Evolutionary conservation across 2,113 vertebrate genomes (phyloP), one percentile per base, ranked within the genome.

Genomic region (Ictalurus punctatus): DNA sequence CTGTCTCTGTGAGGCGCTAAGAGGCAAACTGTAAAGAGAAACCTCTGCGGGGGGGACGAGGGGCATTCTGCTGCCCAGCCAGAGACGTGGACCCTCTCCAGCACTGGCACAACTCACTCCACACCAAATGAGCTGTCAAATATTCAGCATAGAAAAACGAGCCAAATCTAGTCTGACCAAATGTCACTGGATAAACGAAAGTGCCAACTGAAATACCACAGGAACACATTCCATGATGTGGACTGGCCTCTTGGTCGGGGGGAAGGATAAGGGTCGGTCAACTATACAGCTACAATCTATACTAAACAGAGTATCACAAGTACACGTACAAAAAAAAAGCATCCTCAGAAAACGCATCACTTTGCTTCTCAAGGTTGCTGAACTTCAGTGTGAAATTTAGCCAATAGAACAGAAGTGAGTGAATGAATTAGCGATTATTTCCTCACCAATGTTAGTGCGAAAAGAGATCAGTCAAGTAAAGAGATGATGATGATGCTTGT

Each of bases 51-150:
- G 76, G 52, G 48, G 71, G 37, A 3, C 6, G 25, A 13, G 81
- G 56, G 34, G 37, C 19, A 69, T 71, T 56, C 52, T 40, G 76
- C 76, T 81, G 9, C 83, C 90, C 34, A 30, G 81, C 16, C 58
- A 37, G 86, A 44, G 82, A 84, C 12, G 14, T 81, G 65, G 90
- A 86, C 74, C 14, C 48, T 52, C 67, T 91, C 83, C 83, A 85
- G 65, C 88, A 40, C 69, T 91, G 86, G 86, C 85, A 89, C 82
- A 84, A 82, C 44, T 89, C 80, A 21, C 10, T 69, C 67, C 59
- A 56, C 58, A 85, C 76, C 86, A 89, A 82, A 90, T 78, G 81
- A 86, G 34, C 58, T 63, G 86, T 90, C 80, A 88, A 86, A 86
- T 23, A 56, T 91, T 56, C 86, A 89, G 48, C 52, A 25, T 23